Evolutionary conservation across 2,797 vertebrate species (phyloP).

Genomic region (Crax fasciolata): DNA sequence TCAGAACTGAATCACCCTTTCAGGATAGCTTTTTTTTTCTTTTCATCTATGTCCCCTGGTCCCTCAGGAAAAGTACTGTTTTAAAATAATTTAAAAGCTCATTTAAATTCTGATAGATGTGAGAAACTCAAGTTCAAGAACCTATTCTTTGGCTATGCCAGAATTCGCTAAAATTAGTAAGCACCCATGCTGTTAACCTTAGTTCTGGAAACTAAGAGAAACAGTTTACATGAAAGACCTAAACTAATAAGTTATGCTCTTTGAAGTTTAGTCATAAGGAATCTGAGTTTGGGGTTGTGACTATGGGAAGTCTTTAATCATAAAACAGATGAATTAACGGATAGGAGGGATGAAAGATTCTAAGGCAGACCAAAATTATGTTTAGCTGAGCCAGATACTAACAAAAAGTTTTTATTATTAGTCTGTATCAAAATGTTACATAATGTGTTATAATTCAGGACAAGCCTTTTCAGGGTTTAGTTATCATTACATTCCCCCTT

Average conservation of each 20-base stretch:
- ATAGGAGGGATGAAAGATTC: neutral
- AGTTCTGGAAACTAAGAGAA: slow-evolving; percentile 17
- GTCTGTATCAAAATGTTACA: neutral
- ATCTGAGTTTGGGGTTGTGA: neutral
- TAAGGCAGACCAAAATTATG: neutral
- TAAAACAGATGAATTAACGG: neutral
- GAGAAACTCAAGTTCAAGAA: neutral
- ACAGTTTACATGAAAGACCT: neutral
- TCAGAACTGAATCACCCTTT: slow-evolving; percentile 1
- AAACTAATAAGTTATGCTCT: neutral
- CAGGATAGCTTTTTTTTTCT: neutral
- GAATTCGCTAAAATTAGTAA: slow-evolving; percentile 10
- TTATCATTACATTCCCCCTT: neutral
- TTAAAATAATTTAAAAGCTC: slow-evolving; percentile 21
- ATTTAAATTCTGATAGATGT: neutral
- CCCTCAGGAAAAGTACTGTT: neutral
- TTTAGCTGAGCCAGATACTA: neutral
- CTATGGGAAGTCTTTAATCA: slow-evolving; percentile 11
- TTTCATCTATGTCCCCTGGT: neutral
- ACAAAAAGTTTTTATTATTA: neutral
- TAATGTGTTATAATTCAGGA: neutral
- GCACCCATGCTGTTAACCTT: neutral
- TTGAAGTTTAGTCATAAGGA: slow-evolving; percentile 28
- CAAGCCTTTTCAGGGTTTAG: neutral
- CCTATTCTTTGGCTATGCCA: neutral